Evolutionary conservation across 2,888 invertebrate genomes (phyloP), one percentile per base, ranked within the genome.

Genomic region (Drymonia ruficornis): DNA sequence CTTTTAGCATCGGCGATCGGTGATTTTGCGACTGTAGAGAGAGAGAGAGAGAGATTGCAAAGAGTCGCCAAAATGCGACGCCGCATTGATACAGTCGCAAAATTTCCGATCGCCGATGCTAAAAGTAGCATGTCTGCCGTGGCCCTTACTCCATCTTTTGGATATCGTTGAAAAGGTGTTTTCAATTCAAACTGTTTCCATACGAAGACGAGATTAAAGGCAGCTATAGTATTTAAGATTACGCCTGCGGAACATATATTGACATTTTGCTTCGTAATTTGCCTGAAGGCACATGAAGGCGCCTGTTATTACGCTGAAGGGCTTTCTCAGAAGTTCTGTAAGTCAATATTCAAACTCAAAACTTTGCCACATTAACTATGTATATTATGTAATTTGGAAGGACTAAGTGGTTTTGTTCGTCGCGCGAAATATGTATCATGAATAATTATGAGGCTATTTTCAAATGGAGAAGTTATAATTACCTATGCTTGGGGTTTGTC

Each of bases 331-430:
- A 59, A 57, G 56, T 67, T 62, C 51, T 59, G 53, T 49, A 55
- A 65, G 59, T 65, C 65, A 67, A 67, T 67, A 67, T 65, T 55
- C 55, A 9, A 57, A 65, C 42, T 65, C 42, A 52, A 52, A 66
- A 66, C 65, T 66, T 67, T 59, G 43, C 36, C 53, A 58, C 45
- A 64, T 64, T 63, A 64, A 67, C 56, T 36, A 36, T 36, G 36
- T 55, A 60, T 67, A 67, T 56, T 55, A 56, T 52, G 52, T 60
- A 60, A 67, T 49, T 67, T 67, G 31, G 44, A n/a, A 46, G 19
- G 13, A 36, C 36, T 36, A 36, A 36, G 36, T 36, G 36, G 36
- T 36, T 36, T 36, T 36, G 36, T 36, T 36, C 36, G 36, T 13
- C 36, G 36, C 36, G 36, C 36, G 36, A 36, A 36, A 36, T 36